Base-by-base conservation (phyloP, 2,888 invertebrate genomes). In the Troilus luridus region DNA sequence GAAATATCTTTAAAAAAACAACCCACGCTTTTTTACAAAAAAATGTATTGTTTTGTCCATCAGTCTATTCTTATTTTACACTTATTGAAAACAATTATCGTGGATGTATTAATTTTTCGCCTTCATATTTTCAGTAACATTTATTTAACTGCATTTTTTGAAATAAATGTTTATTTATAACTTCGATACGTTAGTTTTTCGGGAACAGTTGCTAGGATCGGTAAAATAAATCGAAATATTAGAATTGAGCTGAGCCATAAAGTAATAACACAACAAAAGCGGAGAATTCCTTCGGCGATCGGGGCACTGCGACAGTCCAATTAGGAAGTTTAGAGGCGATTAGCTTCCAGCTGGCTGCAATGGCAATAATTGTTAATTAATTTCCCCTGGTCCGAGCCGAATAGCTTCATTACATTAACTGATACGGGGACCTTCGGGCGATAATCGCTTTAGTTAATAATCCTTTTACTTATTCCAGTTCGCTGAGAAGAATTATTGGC, bases 341-440 rank as follows among this genome's bases (percentile, higher is more conserved):
- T 77, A 77, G n/a, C 41, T 77, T 77, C 72, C 85, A 56, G 85
- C n/a, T 56, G 56, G 56, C 56, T 85, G 56, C 19, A 85, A 85
- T 56, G 56, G 56, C 85, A 85, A 85, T 85, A 85, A 85, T 85
- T 85, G 85, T 85, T 85, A 85, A 85, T 85, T 85, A 85, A 85
- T 85, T 85, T 14, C 56, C 12, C 85, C 56, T 85, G 17, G 56
- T 56, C 56, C 17, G n/a, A 85, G 85, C n/a, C 56, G 21, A 56
- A 58, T 56, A 56, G 56, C 56, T 58, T 85, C 85, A 85, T 85
- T 85, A 85, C 85, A 85, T 85, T 85, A 81, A 56, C 56, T 58
- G 85, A 85, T 85, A 85, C 21, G 21, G n/a, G 56, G 24, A 9
- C n/a, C 56, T 54, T n/a, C 21, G 12, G 56, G 85, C 7, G n/a